Evolutionary conservation across 2,113 vertebrate genomes (phyloP).

Genomic region (Toxotes jaculatrix): DNA sequence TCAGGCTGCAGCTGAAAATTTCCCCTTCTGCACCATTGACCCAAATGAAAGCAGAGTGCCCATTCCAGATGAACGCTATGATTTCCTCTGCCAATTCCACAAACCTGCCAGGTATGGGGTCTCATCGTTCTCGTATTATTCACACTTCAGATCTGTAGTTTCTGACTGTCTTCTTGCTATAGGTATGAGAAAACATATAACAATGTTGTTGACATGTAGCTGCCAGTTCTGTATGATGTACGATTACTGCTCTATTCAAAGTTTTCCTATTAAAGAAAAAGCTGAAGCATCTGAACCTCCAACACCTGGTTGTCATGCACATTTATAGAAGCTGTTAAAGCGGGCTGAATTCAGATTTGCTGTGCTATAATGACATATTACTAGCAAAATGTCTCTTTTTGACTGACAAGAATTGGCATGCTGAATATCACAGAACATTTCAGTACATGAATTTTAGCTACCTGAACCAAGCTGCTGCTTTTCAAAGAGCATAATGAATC

Average conservation of each 20-base stretch:
- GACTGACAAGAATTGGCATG: slow-evolving; percentile 22
- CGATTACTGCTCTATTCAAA: slow-evolving; percentile 48
- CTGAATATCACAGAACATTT: slow-evolving; percentile 30
- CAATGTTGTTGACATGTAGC: slow-evolving; percentile 69
- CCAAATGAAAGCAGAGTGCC: slow-evolving; percentile 96
- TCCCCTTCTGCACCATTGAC: slow-evolving; percentile 97
- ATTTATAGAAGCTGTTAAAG: slow-evolving; percentile 64
- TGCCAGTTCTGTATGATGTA: slow-evolving; percentile 48
- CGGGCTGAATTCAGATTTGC: slow-evolving; percentile 48
- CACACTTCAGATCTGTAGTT: slow-evolving; percentile 69
- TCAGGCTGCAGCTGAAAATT: slow-evolving; percentile 92
- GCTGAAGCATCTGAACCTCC: slow-evolving; percentile 30
- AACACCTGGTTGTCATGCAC: slow-evolving; percentile 62
- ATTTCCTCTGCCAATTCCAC: slow-evolving; percentile 93
- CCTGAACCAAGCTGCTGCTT: slow-evolving; percentile 12
- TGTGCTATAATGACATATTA: slow-evolving; percentile 33
- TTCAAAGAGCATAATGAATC: slow-evolving; percentile 18
- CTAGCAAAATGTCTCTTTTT: not conserved
- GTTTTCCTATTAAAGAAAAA: slow-evolving; percentile 50
- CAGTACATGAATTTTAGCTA: slow-evolving; percentile 14
- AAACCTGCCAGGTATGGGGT: slow-evolving; percentile 92
- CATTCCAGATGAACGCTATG: slow-evolving; percentile 94
- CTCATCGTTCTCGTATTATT: slow-evolving; percentile 75
- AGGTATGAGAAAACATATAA: slow-evolving; percentile 60
- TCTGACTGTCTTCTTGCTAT: slow-evolving; percentile 45